Evolutionary conservation across 2,888 invertebrate species (phyloP).

Genomic region (Artemia sp.): DNA sequence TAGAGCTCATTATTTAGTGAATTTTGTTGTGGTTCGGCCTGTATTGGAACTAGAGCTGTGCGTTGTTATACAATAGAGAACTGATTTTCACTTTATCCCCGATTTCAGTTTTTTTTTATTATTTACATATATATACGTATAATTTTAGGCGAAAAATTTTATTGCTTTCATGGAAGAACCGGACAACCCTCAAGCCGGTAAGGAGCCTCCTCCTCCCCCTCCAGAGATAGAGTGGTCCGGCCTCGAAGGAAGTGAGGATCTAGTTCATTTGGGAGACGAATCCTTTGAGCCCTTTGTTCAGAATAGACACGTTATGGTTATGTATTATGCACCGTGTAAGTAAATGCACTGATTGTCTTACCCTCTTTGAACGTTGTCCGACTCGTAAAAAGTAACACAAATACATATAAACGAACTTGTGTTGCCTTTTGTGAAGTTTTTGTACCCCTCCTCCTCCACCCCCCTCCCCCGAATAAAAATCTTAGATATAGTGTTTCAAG

Average conservation of each 20-base stretch:
- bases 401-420: too few relatives aligned
- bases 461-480: too few relatives aligned
- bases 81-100: too few relatives aligned
- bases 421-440: too few relatives aligned
- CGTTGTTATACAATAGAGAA: not conserved
- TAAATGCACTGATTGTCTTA: conserved; percentile 22
- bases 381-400: too few relatives aligned
- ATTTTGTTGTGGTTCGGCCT: too few relatives aligned
- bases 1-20: too few relatives aligned
- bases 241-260: conserved; percentile 35
- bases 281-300: conserved; percentile 44
- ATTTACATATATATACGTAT: conserved; percentile 20
- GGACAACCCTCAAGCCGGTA: conserved; percentile 28
- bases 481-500: too few relatives aligned
- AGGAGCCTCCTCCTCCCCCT: conserved; percentile 29
- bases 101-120: too few relatives aligned
- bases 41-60: too few relatives aligned
- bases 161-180: conserved; percentile 44
- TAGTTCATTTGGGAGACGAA: conserved; percentile 40
- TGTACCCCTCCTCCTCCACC: too few relatives aligned
- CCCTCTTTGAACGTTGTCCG: too few relatives aligned
- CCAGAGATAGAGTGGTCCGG: conserved; percentile 35
- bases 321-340: conserved; percentile 61
- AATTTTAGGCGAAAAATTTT: conserved; percentile 45
- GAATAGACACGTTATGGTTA: conserved; percentile 44